Percentiles rank a stretch among this genome's conserved stretches.
Conservation (phyloP, 2,888 invertebrate species). For the Eilema depressum region DNA sequence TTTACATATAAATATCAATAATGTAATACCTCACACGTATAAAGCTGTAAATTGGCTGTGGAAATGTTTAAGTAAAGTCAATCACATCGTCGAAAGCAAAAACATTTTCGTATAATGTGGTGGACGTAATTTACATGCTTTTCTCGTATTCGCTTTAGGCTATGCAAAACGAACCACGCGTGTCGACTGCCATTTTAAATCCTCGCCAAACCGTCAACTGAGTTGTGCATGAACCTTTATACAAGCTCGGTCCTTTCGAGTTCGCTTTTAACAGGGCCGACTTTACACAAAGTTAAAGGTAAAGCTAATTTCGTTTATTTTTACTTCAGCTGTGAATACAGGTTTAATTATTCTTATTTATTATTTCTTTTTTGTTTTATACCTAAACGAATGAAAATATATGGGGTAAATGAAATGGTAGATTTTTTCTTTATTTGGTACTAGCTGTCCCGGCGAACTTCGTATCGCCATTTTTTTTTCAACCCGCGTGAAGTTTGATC, state of each 20-base stretch:
- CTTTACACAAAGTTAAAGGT: conserved; percentile 54
- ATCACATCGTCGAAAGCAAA: conserved; percentile 47
- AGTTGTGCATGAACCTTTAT: conserved; percentile 44
- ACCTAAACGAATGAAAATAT: background rate
- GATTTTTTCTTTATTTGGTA: background rate
- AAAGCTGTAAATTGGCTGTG: conserved; percentile 40
- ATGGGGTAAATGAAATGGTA: background rate
- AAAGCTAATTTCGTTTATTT: conserved; percentile 73
- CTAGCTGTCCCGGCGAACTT: no score
- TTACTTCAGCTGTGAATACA: conserved; percentile 65
- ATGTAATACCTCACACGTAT: background rate
- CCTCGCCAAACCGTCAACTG: conserved; percentile 20
- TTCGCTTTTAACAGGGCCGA: conserved; percentile 47
- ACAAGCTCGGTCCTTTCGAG: conserved; percentile 44
- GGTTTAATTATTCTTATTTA: conserved; percentile 63
- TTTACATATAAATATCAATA: background rate
- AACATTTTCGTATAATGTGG: conserved; percentile 44
- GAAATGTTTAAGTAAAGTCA: conserved; percentile 36
- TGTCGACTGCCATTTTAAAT: conserved; percentile 37
- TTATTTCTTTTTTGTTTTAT: conserved; percentile 54
- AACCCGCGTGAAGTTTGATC: no score
- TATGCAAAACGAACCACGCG: conserved; percentile 45
- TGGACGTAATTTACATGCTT: conserved; percentile 46
- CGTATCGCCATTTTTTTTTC: no score
- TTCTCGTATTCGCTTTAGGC: conserved; percentile 44